These are phyloP conservation scores for Thaleichthys pacificus DNA, from an alignment of 2,797 vertebrate species.

Conservation along the genomic window DNA sequence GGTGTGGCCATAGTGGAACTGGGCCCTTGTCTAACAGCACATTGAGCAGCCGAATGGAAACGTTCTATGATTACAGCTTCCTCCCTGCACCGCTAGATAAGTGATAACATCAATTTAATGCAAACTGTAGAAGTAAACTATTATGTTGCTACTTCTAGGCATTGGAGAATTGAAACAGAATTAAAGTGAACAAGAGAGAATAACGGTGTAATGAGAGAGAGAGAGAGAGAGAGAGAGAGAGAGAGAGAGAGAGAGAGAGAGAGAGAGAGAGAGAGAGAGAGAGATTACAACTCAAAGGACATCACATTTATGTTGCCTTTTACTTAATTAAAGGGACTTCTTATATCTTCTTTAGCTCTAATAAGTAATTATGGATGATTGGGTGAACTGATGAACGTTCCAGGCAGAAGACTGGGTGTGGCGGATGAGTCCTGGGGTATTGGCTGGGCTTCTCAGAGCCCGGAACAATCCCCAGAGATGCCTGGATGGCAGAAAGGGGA, in stretches of 20 bases:
- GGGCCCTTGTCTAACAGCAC: conserved; percentile 8
- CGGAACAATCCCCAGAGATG: no score
- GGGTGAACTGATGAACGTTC: no score
- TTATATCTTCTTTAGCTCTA: no score
- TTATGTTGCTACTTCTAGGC: background rate
- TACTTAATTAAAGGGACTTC: no score
- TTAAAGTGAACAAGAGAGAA: background rate
- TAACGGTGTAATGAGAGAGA: background rate
- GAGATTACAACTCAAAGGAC: no score
- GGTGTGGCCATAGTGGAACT: background rate
- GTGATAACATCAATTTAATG: conserved; percentile 31
- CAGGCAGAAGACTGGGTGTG: no score
- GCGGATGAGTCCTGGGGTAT: no score
- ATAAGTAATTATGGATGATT: no score
- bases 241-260: background rate
- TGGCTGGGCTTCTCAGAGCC: no score
- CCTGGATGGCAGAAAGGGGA: no score
- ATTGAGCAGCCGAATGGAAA: conserved; percentile 29
- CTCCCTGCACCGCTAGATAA: conserved; percentile 23
- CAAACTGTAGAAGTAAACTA: background rate
- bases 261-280: background rate
- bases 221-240: no score
- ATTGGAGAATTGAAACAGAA: background rate
- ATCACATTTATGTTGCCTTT: no score
- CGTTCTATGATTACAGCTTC: conserved; percentile 34